These are phyloP conservation scores for Brenthis ino DNA, from an alignment of 2,888 invertebrate species.

Conservation along the genomic window DNA sequence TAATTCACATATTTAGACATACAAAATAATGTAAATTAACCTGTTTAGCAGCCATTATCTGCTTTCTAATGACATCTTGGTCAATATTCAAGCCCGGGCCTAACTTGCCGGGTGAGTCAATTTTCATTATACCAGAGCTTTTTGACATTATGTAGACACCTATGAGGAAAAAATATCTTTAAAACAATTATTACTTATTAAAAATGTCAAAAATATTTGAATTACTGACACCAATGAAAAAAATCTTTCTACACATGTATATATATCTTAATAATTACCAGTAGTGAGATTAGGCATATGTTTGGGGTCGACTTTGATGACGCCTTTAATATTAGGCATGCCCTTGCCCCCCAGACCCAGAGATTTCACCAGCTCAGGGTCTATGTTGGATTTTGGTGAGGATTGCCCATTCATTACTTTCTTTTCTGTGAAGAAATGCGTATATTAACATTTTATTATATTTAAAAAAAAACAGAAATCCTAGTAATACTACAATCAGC, in stretches of 20 bases:
- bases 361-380: conserved; percentile 80
- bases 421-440: conserved; percentile 61
- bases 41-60: conserved; percentile 78
- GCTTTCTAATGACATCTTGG: conserved; percentile 77
- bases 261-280: conserved; percentile 58
- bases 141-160: conserved; percentile 90
- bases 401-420: conserved; percentile 76
- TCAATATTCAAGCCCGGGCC: conserved; percentile 78
- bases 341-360: conserved; percentile 77
- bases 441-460: no score
- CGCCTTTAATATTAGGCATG: conserved; percentile 84
- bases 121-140: conserved; percentile 88
- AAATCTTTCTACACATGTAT: neutral
- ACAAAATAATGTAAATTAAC: conserved; percentile 44
- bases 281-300: conserved; percentile 84
- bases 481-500: neutral
- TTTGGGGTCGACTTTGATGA: conserved; percentile 88
- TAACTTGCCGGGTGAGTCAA: conserved; percentile 84
- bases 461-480: no score
- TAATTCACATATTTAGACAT: neutral
- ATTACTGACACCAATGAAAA: neutral
- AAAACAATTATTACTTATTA: neutral
- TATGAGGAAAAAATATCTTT: conserved; percentile 50
- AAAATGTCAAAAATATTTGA: neutral
- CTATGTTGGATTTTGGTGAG: conserved; percentile 72